Evolutionary conservation across 2,113 vertebrate species (phyloP).

Genomic region (Panthera leo): DNA sequence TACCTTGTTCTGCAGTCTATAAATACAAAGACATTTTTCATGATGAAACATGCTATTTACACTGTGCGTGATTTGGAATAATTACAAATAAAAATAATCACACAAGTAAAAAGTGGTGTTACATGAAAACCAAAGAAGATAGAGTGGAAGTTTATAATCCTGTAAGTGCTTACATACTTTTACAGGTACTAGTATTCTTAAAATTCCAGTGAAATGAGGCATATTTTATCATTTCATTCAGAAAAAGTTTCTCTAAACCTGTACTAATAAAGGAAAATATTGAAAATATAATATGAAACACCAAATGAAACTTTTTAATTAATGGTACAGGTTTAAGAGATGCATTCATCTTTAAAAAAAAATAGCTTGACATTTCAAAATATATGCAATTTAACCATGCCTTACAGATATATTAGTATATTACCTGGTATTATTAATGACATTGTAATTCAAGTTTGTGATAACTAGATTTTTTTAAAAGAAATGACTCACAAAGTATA

Average conservation of each 20-base stretch:
- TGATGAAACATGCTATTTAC: conserved; percentile 85
- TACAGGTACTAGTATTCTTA: conserved; percentile 76
- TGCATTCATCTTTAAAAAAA: conserved; percentile 74
- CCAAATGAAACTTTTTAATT: conserved; percentile 69
- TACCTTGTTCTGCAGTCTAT: conserved; percentile 68
- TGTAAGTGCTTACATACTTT: conserved; percentile 75
- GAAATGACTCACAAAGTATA: conserved; percentile 79
- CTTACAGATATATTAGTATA: conserved; percentile 76
- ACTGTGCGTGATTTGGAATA: conserved; percentile 72
- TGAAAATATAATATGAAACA: conserved; percentile 76
- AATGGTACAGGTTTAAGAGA: conserved; percentile 73
- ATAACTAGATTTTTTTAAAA: conserved; percentile 78
- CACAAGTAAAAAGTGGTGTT: conserved; percentile 72
- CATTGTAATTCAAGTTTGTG: conserved; percentile 74
- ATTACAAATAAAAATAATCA: conserved; percentile 79
- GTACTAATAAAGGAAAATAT: conserved; percentile 74
- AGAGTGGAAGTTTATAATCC: conserved; percentile 61
- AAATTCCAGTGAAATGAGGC: conserved; percentile 71
- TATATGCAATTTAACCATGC: conserved; percentile 82
- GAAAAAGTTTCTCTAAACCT: conserved; percentile 65
- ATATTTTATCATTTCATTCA: conserved; percentile 73
- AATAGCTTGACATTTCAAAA: conserved; percentile 78
- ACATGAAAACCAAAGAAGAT: conserved; percentile 75
- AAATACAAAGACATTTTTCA: conserved; percentile 80
- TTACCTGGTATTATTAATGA: conserved; percentile 76